Evolutionary conservation across 2,113 vertebrate species (phyloP).

Genomic region (Platysteira castanea): DNA sequence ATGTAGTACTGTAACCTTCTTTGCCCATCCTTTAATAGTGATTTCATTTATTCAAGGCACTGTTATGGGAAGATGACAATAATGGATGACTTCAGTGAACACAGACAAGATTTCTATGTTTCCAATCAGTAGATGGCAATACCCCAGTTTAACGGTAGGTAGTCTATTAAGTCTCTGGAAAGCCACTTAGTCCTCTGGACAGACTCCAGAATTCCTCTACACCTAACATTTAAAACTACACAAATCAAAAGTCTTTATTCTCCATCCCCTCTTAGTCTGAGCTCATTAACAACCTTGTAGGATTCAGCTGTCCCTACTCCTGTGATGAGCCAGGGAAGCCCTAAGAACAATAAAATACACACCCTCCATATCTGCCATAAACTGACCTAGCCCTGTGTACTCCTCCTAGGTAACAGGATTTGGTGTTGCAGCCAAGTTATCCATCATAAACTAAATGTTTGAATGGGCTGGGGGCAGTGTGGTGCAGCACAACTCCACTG

Average conservation of each 20-base stretch:
- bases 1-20: background rate
- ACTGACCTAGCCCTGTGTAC: background rate
- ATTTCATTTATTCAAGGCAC: background rate
- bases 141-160: background rate
- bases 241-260: background rate
- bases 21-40: background rate
- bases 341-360: rapidly evolving
- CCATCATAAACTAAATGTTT: background rate
- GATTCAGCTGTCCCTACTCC: background rate
- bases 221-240: background rate
- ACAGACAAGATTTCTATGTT: background rate
- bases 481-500: background rate
- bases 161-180: background rate
- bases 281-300: background rate
- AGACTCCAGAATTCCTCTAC: background rate
- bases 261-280: background rate
- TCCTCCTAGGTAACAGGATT: background rate
- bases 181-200: background rate
- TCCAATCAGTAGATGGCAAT: background rate
- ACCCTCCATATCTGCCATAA: background rate
- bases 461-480: background rate
- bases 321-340: background rate
- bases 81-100: background rate
- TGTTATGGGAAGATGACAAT: background rate
- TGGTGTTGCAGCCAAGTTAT: background rate